phyloP scores from a whole-genome alignment of 1,140 invertebrate species.

The Aphaenogaster ashmeadi region DNA sequence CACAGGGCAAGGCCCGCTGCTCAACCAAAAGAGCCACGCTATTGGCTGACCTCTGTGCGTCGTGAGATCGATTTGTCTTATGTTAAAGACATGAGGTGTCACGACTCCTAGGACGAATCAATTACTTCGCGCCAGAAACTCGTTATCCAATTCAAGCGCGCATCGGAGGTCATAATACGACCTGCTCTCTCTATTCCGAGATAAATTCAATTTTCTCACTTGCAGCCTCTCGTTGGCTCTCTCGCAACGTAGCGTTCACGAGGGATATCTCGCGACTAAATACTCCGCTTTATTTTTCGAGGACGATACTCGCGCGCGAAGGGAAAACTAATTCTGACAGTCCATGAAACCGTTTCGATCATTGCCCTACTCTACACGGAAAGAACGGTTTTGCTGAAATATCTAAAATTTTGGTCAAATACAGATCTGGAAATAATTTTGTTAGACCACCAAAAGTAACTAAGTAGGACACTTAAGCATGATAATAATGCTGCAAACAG shows the following conservation, averaged over 20 bases:
- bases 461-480: too few species aligned
- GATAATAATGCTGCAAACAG: too few species aligned
- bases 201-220: slow-evolving; percentile 51
- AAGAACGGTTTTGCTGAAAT: too few species aligned
- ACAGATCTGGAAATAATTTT: too few species aligned
- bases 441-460: too few species aligned
- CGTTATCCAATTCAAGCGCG: slow-evolving; percentile 65
- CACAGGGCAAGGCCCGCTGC: slow-evolving; percentile 3
- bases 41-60: slow-evolving; percentile 22
- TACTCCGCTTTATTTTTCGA: neutral
- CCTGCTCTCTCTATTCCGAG: neutral
- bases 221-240: neutral
- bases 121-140: slow-evolving; percentile 67
- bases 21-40: slow-evolving; percentile 4
- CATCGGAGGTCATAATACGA: slow-evolving; percentile 17
- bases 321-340: neutral
- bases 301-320: neutral
- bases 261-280: neutral
- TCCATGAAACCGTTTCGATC: neutral
- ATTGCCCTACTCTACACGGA: neutral
- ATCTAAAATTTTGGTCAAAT: too few species aligned
- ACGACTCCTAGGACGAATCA: slow-evolving; percentile 39
- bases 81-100: slow-evolving; percentile 26
- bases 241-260: neutral
- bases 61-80: slow-evolving; percentile 66